phyloP scores from a whole-genome alignment of 2,797 vertebrate genomes.

The Cirrhinus mrigala region DNA sequence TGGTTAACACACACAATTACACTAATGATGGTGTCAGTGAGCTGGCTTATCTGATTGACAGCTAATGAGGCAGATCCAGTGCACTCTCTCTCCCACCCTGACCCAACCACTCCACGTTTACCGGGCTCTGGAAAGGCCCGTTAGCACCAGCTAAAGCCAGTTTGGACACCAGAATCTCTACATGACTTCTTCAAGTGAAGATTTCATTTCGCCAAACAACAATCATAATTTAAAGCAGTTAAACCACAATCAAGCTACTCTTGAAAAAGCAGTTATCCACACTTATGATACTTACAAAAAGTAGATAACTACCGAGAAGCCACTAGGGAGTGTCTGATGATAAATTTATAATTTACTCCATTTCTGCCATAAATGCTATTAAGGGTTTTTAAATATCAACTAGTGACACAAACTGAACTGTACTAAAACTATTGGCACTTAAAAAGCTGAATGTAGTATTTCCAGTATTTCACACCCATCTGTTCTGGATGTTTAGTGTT shows the following conservation, averaged over 20 bases:
- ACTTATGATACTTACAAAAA: neutral
- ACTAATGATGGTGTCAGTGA: constrained; percentile 69
- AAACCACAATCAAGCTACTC: neutral
- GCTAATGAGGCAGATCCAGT: constrained; percentile 72
- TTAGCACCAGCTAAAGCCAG: neutral
- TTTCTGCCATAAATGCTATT: neutral
- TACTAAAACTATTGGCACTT: neutral
- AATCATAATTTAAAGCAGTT: neutral
- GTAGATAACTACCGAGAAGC: neutral
- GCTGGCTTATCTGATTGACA: constrained; percentile 71
- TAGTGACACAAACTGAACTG: neutral
- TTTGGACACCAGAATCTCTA: neutral
- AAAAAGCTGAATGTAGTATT: neutral
- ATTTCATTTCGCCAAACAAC: neutral
- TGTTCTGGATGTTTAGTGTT: neutral
- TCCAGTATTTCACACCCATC: neutral
- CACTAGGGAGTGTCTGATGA: neutral
- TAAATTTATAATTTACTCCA: neutral
- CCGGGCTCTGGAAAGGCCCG: neutral
- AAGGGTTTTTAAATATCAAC: neutral
- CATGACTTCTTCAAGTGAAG: neutral
- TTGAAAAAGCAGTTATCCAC: neutral
- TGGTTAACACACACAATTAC: constrained; percentile 70
- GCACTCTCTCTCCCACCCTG: constrained; percentile 17
- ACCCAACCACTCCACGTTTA: neutral